These are phyloP conservation scores for Dasyornis broadbenti DNA, from an alignment of 2,113 vertebrate genomes.

Conservation along the genomic window DNA sequence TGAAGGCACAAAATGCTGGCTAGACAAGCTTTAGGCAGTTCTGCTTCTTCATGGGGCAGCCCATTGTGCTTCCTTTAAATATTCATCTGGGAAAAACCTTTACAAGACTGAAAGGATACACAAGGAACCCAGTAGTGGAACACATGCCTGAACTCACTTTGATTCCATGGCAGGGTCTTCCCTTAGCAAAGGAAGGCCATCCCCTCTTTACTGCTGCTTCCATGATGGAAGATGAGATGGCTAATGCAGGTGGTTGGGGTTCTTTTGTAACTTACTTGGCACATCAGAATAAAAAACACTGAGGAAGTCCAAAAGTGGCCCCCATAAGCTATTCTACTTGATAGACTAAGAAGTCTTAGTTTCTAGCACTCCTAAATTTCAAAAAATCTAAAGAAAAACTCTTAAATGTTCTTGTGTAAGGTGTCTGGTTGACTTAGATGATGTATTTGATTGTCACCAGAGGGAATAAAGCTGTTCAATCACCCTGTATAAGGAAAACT, in stretches of 20 bases:
- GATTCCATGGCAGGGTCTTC: not conserved
- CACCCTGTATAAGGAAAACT: not conserved
- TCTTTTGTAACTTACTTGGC: not conserved
- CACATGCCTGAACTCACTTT: not conserved
- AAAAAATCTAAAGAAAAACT: not conserved
- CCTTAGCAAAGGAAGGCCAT: not conserved
- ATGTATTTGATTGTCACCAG: not conserved
- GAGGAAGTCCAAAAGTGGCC: not conserved
- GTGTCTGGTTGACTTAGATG: not conserved
- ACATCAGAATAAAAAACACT: not conserved
- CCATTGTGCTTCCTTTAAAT: not conserved
- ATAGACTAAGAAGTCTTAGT: not conserved
- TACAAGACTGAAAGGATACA: too few species aligned
- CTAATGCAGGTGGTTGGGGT: not conserved
- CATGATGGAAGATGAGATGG: accelerated
- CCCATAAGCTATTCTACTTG: not conserved
- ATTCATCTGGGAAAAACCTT: not conserved
- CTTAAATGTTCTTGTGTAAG: not conserved
- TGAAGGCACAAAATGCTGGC: not conserved
- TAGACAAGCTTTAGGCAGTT: not conserved
- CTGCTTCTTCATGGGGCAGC: not conserved
- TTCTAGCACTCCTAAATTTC: not conserved
- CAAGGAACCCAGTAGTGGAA: not conserved
- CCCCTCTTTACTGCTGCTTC: not conserved
- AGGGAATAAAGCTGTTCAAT: not conserved